Evolutionary conservation across 23 tunicate genomes (phyloP), one percentile per base, ranked within the genome.

Genomic region (Clavelina lepadiformis): DNA sequence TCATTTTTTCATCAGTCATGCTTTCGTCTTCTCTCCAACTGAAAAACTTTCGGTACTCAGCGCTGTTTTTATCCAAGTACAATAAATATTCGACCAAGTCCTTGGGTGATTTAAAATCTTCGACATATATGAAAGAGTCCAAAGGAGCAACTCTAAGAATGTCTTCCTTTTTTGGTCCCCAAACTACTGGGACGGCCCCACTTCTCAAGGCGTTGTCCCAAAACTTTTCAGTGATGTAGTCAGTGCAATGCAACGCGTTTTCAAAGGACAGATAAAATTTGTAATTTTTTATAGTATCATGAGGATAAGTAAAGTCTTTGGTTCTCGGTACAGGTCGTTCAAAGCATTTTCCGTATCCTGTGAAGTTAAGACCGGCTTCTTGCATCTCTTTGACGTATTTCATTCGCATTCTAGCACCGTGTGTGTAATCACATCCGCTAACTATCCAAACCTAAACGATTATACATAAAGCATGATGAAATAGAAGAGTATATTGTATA

Each of bases 171-270:
- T 22, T 5, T 3, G 57, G 72, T 13, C 72, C 57, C 72, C 57
- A 66, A 5, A 66, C 72, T 8, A 66, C 22, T 3, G 56, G 57
- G 18, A 66, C 72, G 3, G 57, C 72, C 18, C 72, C 56, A 36
- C 3, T 5, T 8, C 68, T 13, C 31, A 58, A 11, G 13, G 72
- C 33, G 3, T 66, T 66, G 72, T 66, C 56, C 57, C 72, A 46
- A 66, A 66, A 66, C 57, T 66, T 66, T 46, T 66, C 72, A 25
- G 72, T 66, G 72, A 46, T 27, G 57, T 66, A 66, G 30, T 66
- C 72, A 28, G 28, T 66, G 34, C 72, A 46, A 28, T 66, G 57
- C 3, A 46, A 37, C 6, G 33, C 6, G 51, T 63, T 63, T 27
- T 63, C 69, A 63, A 63, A 63, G 21, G 69, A 50, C 13, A 63